A percentile compares a stretch with the other conserved stretches of the same genome.
phyloP scores from a whole-genome alignment of 2,888 invertebrate species.

The Morpho helenor region DNA sequence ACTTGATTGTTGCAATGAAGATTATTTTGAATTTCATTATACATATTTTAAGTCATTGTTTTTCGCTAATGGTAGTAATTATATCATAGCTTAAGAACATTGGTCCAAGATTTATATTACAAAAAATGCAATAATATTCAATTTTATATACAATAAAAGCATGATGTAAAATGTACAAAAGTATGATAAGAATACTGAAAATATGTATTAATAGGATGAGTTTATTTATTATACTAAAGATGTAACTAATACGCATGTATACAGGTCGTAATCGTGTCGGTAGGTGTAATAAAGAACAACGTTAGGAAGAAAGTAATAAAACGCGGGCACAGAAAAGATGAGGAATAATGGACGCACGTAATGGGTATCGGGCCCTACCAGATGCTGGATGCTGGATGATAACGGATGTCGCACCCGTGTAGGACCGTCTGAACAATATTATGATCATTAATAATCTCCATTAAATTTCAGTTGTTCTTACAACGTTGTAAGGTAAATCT shows the following conservation, averaged over 20 bases:
- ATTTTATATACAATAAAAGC: too few species aligned
- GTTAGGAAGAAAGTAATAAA: slow-evolving; percentile 52
- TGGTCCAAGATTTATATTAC: too few species aligned
- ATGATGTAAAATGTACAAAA: too few species aligned
- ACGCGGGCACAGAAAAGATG: slow-evolving; percentile 46
- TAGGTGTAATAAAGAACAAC: slow-evolving; percentile 12
- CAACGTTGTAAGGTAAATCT: background rate
- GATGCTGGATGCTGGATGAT: slow-evolving; percentile 38
- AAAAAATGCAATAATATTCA: too few species aligned
- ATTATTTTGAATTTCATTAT: too few species aligned
- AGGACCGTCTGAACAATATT: background rate
- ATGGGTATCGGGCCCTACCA: slow-evolving; percentile 42
- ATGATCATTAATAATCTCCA: background rate
- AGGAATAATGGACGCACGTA: slow-evolving; percentile 48
- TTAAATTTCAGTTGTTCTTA: background rate
- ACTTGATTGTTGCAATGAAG: too few species aligned
- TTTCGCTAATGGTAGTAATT: too few species aligned
- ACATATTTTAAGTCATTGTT: too few species aligned
- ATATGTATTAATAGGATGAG: too few species aligned
- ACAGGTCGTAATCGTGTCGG: slow-evolving; percentile 6
- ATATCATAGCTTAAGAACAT: too few species aligned
- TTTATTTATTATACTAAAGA: too few species aligned
- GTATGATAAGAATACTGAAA: too few species aligned
- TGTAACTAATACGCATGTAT: background rate
- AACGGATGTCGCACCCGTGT: slow-evolving; percentile 35